Base-by-base conservation (phyloP, 2,113 vertebrate genomes). In the Mobula hypostoma region DNA sequence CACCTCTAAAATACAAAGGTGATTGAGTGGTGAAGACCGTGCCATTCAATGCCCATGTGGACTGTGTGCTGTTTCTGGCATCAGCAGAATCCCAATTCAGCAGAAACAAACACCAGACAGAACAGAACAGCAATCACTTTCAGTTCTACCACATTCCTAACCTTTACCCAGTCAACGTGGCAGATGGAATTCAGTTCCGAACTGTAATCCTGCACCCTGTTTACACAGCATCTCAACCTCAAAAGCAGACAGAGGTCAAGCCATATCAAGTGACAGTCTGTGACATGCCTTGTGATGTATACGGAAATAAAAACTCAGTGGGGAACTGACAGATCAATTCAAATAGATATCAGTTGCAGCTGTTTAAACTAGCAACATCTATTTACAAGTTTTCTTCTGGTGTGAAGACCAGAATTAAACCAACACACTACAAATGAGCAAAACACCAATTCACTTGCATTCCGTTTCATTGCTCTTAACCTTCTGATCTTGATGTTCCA, bases 221-320 rank as follows among this genome's bases (percentile, higher is more conserved):
- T 93, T 93, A 93, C 91, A 93, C 70, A 93, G 91, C 91, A 74
- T 24, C 91, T 93, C 72, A 70, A 72, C 91, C 91, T 93, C 68
- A 68, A 93, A 40, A 93, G 91, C 91, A 74, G 68, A 56, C 91
- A 3, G 32, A 76, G 91, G 91, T 93, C 91, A 93, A 40, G 40
- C 70, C 29, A 8, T 74, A 93, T 93, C 66, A 72, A 93, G 32
- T 76, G 36, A 93, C 91, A 11, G 70, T 74, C 91, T 93, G 40
- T 56, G 40, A 70, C 21, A 72, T 24, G 83, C 83, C 58, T 21
- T 87, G 48, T 87, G 40, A 58, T 87, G 48, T 87, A 61, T 29
- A 93, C 5, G 19, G 91, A 56, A 70, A 76, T 72, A 76, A 56
- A 93, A 40, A 74, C 70, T 40, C 85, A 66, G 85, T 32, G 14